Conservation (phyloP, 2,888 invertebrate genomes). For the Pheosia gnoma region DNA sequence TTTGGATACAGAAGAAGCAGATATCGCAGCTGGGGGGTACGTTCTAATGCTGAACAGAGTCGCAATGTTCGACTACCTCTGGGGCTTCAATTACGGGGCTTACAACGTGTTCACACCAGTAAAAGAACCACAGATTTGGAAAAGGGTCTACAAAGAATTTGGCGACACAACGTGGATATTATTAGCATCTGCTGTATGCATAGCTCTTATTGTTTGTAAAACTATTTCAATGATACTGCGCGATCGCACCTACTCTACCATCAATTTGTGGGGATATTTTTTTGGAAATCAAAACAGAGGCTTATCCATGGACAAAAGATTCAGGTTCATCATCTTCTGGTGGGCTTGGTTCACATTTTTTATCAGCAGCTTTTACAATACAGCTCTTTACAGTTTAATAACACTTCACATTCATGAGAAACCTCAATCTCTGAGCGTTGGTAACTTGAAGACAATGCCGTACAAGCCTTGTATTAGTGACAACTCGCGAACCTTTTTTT, state of each 20-base stretch:
- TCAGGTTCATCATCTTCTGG: conserved; percentile 48
- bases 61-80: conserved; percentile 57
- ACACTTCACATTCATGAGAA: conserved; percentile 47
- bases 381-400: conserved; percentile 57
- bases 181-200: conserved; percentile 43
- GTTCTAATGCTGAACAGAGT: conserved; percentile 54
- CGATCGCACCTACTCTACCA: conserved; percentile 34
- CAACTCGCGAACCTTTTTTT: conserved; percentile 44
- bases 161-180: conserved; percentile 50
- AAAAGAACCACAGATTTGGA: conserved; percentile 48
- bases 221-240: conserved; percentile 28
- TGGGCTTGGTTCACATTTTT: conserved; percentile 69
- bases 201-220: conserved; percentile 34
- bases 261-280: conserved; percentile 59
- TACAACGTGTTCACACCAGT: conserved; percentile 52
- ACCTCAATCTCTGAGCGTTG: conserved; percentile 32
- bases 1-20: conserved; percentile 48
- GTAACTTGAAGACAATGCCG: conserved; percentile 41
- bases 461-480: conserved; percentile 57
- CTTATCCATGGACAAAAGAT: conserved; percentile 42
- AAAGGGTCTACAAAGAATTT: conserved; percentile 57
- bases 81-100: conserved; percentile 53
- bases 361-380: conserved; percentile 62
- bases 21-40: conserved; percentile 56
- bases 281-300: conserved; percentile 48